Conservation (phyloP, 1,140 invertebrate species). For the Pantala flavescens region DNA sequence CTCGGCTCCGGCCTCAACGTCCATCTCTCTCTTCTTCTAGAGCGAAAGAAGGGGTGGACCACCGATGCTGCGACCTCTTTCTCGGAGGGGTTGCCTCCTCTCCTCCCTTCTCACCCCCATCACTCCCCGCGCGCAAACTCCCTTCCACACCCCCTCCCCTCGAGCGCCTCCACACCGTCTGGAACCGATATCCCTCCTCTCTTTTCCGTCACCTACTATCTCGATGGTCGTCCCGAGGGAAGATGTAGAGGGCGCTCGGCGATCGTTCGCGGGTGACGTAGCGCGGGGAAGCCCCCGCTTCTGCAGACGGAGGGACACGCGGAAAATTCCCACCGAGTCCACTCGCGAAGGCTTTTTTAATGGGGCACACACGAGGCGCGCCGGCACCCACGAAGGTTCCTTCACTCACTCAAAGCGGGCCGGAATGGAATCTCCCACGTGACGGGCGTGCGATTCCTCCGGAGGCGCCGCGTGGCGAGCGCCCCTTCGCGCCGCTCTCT, state of each 20-base stretch:
- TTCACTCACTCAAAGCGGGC: neutral
- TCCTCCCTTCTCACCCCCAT: neutral
- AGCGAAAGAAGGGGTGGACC: conserved; percentile 6
- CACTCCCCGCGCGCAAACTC: neutral
- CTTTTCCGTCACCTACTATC: neutral
- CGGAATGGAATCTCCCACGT: neutral
- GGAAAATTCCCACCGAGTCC: neutral
- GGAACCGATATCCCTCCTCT: neutral
- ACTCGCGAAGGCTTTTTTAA: no score
- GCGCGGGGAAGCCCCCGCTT: neutral
- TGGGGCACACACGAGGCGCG: no score
- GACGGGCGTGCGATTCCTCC: neutral
- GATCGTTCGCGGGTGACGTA: neutral
- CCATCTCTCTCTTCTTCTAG: conserved; percentile 8
- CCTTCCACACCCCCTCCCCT: neutral
- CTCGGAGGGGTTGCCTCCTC: conserved; percentile 1
- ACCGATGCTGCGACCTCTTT: conserved; percentile 7
- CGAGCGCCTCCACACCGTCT: neutral
- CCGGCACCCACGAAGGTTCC: neutral
- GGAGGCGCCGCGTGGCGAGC: neutral
- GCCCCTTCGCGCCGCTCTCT: neutral
- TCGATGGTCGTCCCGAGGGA: neutral
- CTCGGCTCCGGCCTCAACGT: neutral
- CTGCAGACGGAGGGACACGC: neutral
- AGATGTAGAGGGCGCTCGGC: neutral